These are phyloP conservation scores for Diloba caeruleocephala DNA, from an alignment of 2,888 invertebrate species.

Conservation along the genomic window DNA sequence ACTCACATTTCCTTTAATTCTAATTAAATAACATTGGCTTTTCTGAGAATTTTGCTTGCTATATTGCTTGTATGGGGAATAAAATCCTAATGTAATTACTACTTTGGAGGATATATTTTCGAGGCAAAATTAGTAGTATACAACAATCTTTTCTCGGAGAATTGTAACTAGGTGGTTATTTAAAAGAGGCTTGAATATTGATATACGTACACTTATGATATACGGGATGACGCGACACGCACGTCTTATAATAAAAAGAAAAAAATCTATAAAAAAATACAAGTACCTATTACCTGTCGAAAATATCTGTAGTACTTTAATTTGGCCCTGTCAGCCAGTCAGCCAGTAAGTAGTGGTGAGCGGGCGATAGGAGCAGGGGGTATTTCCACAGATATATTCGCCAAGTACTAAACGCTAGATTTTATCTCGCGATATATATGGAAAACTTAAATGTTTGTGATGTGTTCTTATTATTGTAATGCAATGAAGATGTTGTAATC, in stretches of 20 bases:
- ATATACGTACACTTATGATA: slow-evolving; percentile 32
- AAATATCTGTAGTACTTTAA: slow-evolving; percentile 1
- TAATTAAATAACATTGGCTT: neutral
- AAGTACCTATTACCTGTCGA: slow-evolving; percentile 2
- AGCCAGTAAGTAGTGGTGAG: neutral
- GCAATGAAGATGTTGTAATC: slow-evolving; percentile 35
- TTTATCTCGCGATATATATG: slow-evolving; percentile 19
- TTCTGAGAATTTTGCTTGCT: too few species aligned
- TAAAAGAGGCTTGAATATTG: slow-evolving; percentile 40
- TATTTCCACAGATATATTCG: slow-evolving; percentile 5
- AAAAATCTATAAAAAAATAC: slow-evolving; percentile 13
- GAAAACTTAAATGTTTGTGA: slow-evolving; percentile 42
- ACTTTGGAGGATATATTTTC: neutral
- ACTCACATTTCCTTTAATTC: slow-evolving; percentile 14
- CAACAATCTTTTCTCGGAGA: neutral
- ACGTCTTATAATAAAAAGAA: slow-evolving; percentile 10
- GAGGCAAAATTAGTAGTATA: neutral
- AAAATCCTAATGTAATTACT: neutral
- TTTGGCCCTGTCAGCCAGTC: neutral
- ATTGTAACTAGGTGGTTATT: slow-evolving; percentile 13
- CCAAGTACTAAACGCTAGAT: slow-evolving; percentile 15
- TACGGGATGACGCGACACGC: neutral
- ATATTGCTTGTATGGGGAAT: too few species aligned
- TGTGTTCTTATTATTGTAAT: slow-evolving; percentile 38
- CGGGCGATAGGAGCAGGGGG: neutral